Evolutionary conservation across 2,113 vertebrate species (phyloP).

Genomic region (Nansenia antarctica): DNA sequence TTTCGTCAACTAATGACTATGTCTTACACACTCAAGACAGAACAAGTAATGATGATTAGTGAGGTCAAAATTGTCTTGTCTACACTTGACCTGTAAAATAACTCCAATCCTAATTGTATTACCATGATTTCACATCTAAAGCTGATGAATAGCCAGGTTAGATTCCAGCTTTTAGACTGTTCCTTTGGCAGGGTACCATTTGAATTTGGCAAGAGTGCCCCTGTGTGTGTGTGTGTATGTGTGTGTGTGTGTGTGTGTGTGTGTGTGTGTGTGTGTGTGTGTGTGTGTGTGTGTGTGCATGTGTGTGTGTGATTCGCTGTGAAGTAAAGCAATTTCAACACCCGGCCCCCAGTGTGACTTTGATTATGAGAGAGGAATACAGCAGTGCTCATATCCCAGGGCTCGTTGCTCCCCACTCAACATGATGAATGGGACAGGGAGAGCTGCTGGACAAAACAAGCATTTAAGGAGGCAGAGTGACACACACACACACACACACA

Average conservation of each 20-base stretch:
- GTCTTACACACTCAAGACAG: no score
- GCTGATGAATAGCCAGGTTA: not conserved
- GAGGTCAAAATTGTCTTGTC: no score
- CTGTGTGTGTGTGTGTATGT: slow-evolving; percentile 33
- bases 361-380: slow-evolving; percentile 70
- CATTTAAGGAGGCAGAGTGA: slow-evolving; percentile 56
- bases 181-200: slow-evolving; percentile 27
- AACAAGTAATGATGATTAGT: no score
- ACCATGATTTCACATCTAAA: no score
- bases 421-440: slow-evolving; percentile 73
- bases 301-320: slow-evolving; percentile 38
- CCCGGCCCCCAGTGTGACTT: slow-evolving; percentile 65
- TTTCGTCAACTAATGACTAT: no score
- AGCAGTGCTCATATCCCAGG: slow-evolving; percentile 65
- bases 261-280: no score
- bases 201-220: slow-evolving; percentile 4
- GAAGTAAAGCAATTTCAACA: slow-evolving; percentile 75
- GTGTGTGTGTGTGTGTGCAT: slow-evolving; percentile 12
- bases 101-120: no score
- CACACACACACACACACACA: slow-evolving; percentile 5
- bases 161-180: not conserved
- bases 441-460: slow-evolving; percentile 67
- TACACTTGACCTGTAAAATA: no score
- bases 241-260: slow-evolving; percentile 14
- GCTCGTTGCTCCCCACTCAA: slow-evolving; percentile 53